phyloP scores from a whole-genome alignment of 2,888 invertebrate species.

The Achlya flavicornis region DNA sequence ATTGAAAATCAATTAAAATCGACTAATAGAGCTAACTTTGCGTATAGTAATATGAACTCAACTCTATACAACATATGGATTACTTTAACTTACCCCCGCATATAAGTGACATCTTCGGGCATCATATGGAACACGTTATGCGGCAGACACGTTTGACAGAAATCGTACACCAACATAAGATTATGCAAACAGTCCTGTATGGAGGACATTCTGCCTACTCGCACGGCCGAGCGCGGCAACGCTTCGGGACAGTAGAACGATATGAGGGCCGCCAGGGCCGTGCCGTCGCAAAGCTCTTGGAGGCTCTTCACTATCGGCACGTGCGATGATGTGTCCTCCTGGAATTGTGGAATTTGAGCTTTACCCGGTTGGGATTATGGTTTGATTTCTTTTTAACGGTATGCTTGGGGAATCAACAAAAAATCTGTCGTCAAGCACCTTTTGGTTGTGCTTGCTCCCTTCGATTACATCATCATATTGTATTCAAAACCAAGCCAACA shows the following conservation, averaged over 20 bases:
- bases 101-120: constrained; percentile 97
- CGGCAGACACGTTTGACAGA: constrained; percentile 93
- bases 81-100: constrained; percentile 87
- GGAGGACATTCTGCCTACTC: constrained; percentile 86
- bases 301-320: constrained; percentile 90
- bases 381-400: background rate
- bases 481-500: too few species aligned
- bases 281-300: constrained; percentile 95
- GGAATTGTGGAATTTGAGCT: constrained; percentile 18
- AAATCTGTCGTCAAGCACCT: too few species aligned
- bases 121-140: constrained; percentile 96
- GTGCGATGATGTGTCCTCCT: constrained; percentile 84
- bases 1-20: background rate
- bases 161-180: constrained; percentile 93
- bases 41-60: background rate
- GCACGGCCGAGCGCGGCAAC: constrained; percentile 80
- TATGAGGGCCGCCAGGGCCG: constrained; percentile 92
- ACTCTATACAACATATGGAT: background rate
- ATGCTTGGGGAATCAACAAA: background rate
- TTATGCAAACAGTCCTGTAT: constrained; percentile 96
- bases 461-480: too few species aligned
- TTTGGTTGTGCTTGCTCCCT: too few species aligned
- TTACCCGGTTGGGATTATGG: background rate
- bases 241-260: constrained; percentile 92
- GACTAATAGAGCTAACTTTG: background rate